Evolutionary conservation across 2,113 vertebrate genomes (phyloP).

Genomic region (Grallaria varia): DNA sequence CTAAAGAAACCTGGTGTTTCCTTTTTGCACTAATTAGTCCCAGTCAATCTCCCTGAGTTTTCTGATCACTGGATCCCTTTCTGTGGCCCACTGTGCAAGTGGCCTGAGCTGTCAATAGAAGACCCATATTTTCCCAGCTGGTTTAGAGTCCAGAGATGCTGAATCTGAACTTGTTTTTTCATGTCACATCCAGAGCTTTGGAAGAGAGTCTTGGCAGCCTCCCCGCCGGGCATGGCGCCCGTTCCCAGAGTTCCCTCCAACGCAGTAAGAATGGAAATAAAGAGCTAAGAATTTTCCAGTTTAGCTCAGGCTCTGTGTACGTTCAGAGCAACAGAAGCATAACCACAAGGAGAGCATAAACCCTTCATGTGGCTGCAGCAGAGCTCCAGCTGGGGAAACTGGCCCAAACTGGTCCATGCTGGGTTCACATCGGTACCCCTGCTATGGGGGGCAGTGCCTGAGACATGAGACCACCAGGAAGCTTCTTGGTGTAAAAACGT

Average conservation of each 20-base stretch:
- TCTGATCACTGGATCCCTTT: neutral
- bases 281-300: constrained; percentile 62
- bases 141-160: constrained; percentile 17
- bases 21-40: neutral
- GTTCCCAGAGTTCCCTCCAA: constrained; percentile 39
- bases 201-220: neutral
- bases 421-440: neutral
- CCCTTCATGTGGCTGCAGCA: neutral
- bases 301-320: neutral
- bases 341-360: neutral
- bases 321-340: constrained; percentile 18
- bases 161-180: constrained; percentile 39
- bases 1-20: neutral
- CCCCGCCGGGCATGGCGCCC: constrained; percentile 15
- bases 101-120: neutral
- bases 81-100: neutral
- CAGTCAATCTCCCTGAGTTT: neutral
- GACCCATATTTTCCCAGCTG: neutral
- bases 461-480: neutral
- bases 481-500: neutral
- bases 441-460: rapidly evolving
- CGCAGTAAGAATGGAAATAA: constrained; percentile 54
- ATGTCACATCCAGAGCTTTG: constrained; percentile 29
- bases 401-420: neutral
- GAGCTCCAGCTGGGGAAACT: neutral